A percentile compares a stretch with the other conserved stretches of the same genome.
Conservation (phyloP, 2,113 vertebrate genomes). For the Psammodynastes pulverulentus region DNA sequence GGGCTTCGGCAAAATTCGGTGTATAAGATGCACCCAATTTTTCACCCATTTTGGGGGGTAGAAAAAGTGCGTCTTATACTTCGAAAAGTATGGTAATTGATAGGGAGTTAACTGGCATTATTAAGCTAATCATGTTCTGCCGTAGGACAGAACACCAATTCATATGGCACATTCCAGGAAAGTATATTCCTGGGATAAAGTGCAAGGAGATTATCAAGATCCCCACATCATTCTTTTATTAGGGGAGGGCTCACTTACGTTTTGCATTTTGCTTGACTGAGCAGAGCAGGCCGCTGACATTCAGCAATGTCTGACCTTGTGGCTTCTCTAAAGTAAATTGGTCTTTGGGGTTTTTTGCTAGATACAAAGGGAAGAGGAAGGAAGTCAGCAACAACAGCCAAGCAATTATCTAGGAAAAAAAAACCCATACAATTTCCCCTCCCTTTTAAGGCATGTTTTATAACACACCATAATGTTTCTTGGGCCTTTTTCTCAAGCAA, state of each 20-base stretch:
- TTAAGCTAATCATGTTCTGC: not conserved
- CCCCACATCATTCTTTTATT: not conserved
- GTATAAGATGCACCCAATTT: no score
- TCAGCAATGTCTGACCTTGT: slow-evolving; percentile 63
- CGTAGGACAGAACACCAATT: not conserved
- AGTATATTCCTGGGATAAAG: not conserved
- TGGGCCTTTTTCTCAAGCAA: slow-evolving; percentile 75
- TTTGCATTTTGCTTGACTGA: slow-evolving; percentile 58
- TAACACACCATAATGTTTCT: slow-evolving; percentile 70
- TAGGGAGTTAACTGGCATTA: not conserved
- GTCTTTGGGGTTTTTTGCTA: slow-evolving; percentile 69
- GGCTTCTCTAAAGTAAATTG: slow-evolving; percentile 62
- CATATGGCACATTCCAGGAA: not conserved
- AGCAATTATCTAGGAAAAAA: not conserved
- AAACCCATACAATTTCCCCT: not conserved
- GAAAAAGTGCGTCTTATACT: no score
- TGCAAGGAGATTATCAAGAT: no score
- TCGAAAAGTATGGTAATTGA: no score
- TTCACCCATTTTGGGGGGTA: no score
- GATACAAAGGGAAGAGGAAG: not conserved
- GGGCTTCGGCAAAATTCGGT: no score
- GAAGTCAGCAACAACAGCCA: slow-evolving; percentile 10
- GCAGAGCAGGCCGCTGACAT: slow-evolving; percentile 63
- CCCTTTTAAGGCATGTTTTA: not conserved
- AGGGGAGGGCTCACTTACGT: slow-evolving; percentile 56